Base-by-base conservation (phyloP, 2,888 invertebrate genomes). In the Troglohyphantes excavatus region DNA sequence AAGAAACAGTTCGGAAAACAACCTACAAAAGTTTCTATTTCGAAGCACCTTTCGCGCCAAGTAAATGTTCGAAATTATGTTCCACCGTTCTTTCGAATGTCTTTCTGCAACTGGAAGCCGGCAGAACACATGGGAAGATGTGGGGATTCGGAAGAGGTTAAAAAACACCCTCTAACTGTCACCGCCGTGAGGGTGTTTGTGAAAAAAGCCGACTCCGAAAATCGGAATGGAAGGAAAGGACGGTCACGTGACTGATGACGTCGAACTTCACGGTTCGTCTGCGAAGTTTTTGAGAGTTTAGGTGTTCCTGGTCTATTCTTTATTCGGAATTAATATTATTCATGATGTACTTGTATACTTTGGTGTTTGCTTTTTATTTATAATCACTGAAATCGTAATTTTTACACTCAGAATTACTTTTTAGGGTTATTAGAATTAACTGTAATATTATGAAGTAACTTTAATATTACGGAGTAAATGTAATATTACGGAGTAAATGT, bases 161-260 rank as follows among this genome's bases (percentile, higher is more conserved):
- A 43, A 78, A 75, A 82, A 33, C 53, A 23, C 46, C 26, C 73
- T 27, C 76, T 59, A n/a, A 70, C 26, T 46, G 9, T 39, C 23
- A 23, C 27, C 11, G 43, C 39, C 39, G 67, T 33, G 61, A 72
- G 67, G 75, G n/a, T 43, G 76, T 59, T 70, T 67, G 39, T 67
- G 81, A 72, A 46, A 33, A 67, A 23, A n/a, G 21, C 19, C 26
- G 26, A 79, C 26, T 17, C n/a, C n/a, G 26, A 19, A 61, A 61
- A 33, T 53, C 43, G 43, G 27, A 68, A 53, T 39, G 82, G 76
- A 68, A 82, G 88, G 88, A 27, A 29, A 70, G 27, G 59, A 6
- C 13, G 19, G 59, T 76, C 88, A 89, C 70, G 75, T 89, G 88
- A 76, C 46, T 61, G 39, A 68, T 89, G 88, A 89, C 88, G 88